Evolutionary conservation across 2,113 vertebrate species (phyloP).

Genomic region (Cephalopterus ornatus): DNA sequence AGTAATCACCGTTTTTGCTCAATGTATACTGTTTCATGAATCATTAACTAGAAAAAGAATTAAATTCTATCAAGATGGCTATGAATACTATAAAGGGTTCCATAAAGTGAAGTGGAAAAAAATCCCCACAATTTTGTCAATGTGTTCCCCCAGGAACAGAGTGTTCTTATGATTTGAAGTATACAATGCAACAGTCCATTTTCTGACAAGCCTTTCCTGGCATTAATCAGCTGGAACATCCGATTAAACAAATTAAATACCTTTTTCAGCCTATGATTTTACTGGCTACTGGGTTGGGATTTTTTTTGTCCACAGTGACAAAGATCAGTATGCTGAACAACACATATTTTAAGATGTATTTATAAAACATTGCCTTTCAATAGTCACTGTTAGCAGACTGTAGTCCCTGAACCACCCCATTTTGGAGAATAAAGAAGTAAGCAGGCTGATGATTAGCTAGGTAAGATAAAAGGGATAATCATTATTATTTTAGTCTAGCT

Average conservation of each 20-base stretch:
- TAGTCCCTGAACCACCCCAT: background rate
- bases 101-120: background rate
- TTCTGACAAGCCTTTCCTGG: background rate
- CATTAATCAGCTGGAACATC: background rate
- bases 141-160: background rate
- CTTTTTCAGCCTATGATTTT: background rate
- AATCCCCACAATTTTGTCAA: background rate
- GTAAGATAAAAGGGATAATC: background rate
- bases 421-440: background rate
- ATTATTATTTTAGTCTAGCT: background rate
- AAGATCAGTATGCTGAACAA: background rate
- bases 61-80: background rate
- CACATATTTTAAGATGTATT: background rate
- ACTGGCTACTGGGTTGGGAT: background rate
- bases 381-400: background rate
- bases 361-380: background rate
- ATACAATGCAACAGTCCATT: background rate
- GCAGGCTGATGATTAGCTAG: background rate
- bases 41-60: background rate
- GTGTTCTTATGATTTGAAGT: background rate
- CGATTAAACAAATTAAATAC: background rate
- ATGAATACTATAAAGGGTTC: background rate
- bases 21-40: background rate
- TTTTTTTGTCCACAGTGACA: background rate
- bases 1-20: background rate